These are phyloP conservation scores for Oscheius sp. DNA, from an alignment of 2,888 invertebrate genomes.

Conservation along the genomic window DNA sequence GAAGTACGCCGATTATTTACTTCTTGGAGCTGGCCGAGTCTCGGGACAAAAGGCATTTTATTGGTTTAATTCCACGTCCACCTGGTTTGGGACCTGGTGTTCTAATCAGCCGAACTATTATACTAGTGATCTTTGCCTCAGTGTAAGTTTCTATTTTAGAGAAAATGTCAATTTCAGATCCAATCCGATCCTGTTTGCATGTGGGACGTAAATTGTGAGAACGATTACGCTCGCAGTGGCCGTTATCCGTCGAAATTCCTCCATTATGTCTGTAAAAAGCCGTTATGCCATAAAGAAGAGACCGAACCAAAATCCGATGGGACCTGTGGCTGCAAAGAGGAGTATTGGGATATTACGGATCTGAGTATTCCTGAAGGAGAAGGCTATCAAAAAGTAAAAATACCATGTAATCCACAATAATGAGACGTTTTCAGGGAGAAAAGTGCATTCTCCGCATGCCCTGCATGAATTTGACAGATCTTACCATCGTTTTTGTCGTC, in stretches of 20 bases:
- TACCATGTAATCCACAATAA: no score
- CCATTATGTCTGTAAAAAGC: background rate
- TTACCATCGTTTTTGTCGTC: background rate
- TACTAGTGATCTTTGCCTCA: no score
- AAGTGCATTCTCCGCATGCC: background rate
- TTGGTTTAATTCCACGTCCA: no score
- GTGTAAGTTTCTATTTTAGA: no score
- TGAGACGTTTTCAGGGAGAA: background rate
- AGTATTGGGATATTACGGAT: background rate
- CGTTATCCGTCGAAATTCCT: background rate
- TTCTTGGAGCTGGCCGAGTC: no score
- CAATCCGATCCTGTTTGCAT: no score
- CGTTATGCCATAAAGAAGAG: background rate
- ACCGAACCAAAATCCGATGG: background rate
- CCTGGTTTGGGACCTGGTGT: no score
- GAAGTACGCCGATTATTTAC: no score
- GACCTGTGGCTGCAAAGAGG: background rate
- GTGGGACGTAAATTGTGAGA: background rate
- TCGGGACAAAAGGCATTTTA: no score
- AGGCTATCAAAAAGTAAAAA: background rate
- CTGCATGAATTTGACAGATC: background rate
- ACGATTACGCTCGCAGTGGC: background rate
- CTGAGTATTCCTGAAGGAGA: background rate
- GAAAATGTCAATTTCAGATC: no score
- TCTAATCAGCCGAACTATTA: no score